These are phyloP conservation scores for Neoascia interrupta DNA, from an alignment of 2,888 invertebrate genomes.

Conservation along the genomic window DNA sequence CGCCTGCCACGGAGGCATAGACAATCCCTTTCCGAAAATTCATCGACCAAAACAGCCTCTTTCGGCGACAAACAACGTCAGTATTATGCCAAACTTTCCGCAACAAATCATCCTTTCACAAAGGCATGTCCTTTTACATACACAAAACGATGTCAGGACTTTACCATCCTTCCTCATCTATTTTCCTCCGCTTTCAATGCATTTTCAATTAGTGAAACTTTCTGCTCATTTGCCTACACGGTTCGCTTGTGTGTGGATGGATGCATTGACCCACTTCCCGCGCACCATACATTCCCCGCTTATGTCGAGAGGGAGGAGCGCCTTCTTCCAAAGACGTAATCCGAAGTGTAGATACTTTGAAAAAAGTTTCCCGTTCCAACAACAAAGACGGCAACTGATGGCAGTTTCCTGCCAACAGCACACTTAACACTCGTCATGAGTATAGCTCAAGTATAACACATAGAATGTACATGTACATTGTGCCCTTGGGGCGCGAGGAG, in stretches of 20 bases:
- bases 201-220: constrained; percentile 51
- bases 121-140: no score
- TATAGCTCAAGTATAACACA: constrained; percentile 52
- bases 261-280: constrained; percentile 41
- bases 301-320: no score
- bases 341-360: constrained; percentile 39
- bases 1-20: no score
- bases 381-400: not conserved
- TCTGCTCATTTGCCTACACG: constrained; percentile 48
- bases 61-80: no score
- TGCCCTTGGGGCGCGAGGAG: constrained; percentile 23
- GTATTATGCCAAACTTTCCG: no score
- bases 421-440: constrained; percentile 64
- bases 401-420: constrained; percentile 53
- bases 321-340: constrained; percentile 6
- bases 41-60: no score
- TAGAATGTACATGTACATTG: not conserved
- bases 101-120: no score
- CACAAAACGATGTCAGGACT: no score
- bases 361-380: constrained; percentile 6
- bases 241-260: not conserved
- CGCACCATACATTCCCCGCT: not conserved
- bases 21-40: no score
- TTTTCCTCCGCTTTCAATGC: constrained; percentile 45
- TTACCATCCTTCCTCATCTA: no score